Conservation (phyloP, 1,140 invertebrate genomes). For the Polypedilum vanderplanki region DNA sequence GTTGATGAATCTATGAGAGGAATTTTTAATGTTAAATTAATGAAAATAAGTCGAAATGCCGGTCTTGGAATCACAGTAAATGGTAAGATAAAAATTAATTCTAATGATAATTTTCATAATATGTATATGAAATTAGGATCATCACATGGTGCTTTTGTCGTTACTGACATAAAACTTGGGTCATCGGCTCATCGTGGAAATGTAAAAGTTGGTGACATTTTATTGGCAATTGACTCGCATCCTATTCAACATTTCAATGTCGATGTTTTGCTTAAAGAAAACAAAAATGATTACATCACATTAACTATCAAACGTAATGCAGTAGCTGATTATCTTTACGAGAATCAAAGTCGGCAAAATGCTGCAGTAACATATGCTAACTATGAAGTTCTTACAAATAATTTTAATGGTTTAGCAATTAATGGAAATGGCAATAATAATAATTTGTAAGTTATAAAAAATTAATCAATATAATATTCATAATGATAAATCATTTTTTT, state of each 20-base stretch:
- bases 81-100: slow-evolving; percentile 50
- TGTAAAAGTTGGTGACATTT: slow-evolving; percentile 73
- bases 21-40: slow-evolving; percentile 81
- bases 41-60: slow-evolving; percentile 59
- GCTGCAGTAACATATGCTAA: slow-evolving; percentile 32
- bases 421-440: slow-evolving; percentile 23
- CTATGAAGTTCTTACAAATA: background rate
- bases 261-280: slow-evolving; percentile 41
- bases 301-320: slow-evolving; percentile 42
- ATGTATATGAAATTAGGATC: slow-evolving; percentile 32
- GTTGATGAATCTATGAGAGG: slow-evolving; percentile 77
- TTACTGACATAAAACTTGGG: slow-evolving; percentile 79
- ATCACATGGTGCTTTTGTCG: slow-evolving; percentile 60
- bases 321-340: slow-evolving; percentile 41
- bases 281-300: slow-evolving; percentile 38
- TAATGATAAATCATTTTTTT: background rate
- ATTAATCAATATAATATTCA: background rate
- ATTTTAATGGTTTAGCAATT: background rate
- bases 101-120: too few species aligned
- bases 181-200: slow-evolving; percentile 85
- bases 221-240: slow-evolving; percentile 81
- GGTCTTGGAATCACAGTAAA: slow-evolving; percentile 83
- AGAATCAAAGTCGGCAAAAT: slow-evolving; percentile 35
- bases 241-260: slow-evolving; percentile 60
- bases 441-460: background rate